These are phyloP conservation scores for Columbina picui DNA, from an alignment of 2,113 vertebrate species.

Conservation along the genomic window DNA sequence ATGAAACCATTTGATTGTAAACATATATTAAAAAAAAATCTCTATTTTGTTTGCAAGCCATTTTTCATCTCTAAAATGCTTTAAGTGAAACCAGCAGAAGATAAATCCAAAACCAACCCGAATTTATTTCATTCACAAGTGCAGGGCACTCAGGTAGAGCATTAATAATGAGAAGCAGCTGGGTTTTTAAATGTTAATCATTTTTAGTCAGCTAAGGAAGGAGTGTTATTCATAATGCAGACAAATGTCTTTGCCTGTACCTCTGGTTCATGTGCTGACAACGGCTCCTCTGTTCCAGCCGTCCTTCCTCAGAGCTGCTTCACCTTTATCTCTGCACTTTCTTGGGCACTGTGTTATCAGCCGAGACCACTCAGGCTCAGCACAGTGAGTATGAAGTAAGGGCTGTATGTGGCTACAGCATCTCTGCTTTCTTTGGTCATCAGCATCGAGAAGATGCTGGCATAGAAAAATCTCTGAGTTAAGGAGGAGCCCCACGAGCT, in stretches of 20 bases:
- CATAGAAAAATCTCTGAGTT: not conserved
- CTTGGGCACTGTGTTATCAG: not conserved
- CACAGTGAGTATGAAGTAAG: not conserved
- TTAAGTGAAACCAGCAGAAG: not conserved
- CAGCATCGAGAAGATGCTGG: rapidly evolving
- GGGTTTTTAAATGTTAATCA: not conserved
- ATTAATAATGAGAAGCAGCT: not conserved
- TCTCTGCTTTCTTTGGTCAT: not conserved
- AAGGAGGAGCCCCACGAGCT: not conserved
- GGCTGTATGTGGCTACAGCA: not conserved
- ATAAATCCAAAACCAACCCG: not conserved
- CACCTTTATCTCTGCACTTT: not conserved
- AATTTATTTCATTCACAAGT: not conserved
- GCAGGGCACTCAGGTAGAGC: not conserved
- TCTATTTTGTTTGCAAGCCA: not conserved
- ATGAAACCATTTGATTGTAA: not conserved
- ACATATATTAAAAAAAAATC: not conserved
- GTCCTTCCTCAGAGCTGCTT: not conserved
- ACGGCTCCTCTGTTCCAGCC: not conserved
- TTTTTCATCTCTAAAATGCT: not conserved
- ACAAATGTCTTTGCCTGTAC: not conserved
- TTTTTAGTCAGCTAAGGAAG: not conserved
- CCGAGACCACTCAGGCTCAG: not conserved
- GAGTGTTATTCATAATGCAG: not conserved
- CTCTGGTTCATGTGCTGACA: not conserved